Evolutionary conservation across 1,140 invertebrate genomes (phyloP), one percentile per base, ranked within the genome.

Genomic region (Drosophila azteca): DNA sequence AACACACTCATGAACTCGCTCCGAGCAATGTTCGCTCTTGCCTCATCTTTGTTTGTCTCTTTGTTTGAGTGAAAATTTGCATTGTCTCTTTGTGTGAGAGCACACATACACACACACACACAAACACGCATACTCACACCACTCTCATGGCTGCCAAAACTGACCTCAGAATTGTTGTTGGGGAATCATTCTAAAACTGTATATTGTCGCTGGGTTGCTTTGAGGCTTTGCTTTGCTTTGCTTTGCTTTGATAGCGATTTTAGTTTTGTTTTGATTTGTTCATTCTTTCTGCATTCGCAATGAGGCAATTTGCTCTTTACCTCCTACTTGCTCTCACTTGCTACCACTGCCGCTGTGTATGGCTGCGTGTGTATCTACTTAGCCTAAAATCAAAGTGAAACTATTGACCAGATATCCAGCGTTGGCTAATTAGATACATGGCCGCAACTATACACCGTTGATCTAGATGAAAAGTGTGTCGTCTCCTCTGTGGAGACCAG

Each of bases 151-250:
- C 43, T 68, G 76, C 69, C 57, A 58, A 79, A 79, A 79, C 24
- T 78, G 76, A 79, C 61, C 76, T 72, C 44, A 77, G 51, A 51
- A 52, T 68, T 66, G 62, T 66, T 57, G 59, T 52, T 52, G 35
- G 9, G 24, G 52, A 15, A 69, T 35, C 67, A 69, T 68, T 57
- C 52, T 58, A 50, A 70, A 66, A 69, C 64, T 58, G 67, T 70
- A 69, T 69, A 69, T 69, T 70, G 39, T 69, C 65, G 69, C 69
- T 66, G 69, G 31, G 31, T 31, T 31, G 31, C 31, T 31, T 31
- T 31, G 31, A 31, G 31, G 31, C 31, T 9, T 31, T 24, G 31
- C 44, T 62, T 50, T 61, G 31, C 31, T 9, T 31, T 24, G 31
- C 44, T 62, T 50, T 61, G 39, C 51, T 48, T 24, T 55, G 43